These are phyloP conservation scores for Champsocephalus esox DNA, from an alignment of 2,797 vertebrate genomes.

Conservation along the genomic window DNA sequence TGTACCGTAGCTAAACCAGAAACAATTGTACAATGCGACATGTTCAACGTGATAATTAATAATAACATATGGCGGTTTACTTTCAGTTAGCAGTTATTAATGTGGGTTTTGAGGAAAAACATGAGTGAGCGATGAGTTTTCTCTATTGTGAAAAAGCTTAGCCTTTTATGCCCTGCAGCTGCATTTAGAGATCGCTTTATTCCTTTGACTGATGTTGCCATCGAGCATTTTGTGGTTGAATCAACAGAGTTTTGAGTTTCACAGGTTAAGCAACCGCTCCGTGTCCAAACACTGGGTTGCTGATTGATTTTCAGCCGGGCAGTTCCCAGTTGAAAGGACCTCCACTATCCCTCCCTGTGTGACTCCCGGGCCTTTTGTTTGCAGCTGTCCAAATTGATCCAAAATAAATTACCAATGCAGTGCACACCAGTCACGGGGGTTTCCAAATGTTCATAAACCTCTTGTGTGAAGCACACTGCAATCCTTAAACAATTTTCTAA, in stretches of 20 bases:
- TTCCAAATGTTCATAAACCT: constrained; percentile 51
- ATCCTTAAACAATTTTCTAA: constrained; percentile 16
- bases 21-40: background rate
- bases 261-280: constrained; percentile 38
- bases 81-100: background rate
- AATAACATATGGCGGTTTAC: background rate
- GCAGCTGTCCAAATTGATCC: constrained; percentile 71
- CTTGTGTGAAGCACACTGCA: constrained; percentile 34
- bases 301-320: constrained; percentile 53
- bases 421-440: constrained; percentile 48
- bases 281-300: constrained; percentile 44
- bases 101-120: constrained; percentile 13
- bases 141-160: background rate
- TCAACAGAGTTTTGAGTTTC: constrained; percentile 52
- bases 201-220: constrained; percentile 32
- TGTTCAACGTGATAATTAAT: background rate
- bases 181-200: constrained; percentile 23
- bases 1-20: constrained; percentile 19
- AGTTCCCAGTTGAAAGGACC: constrained; percentile 39
- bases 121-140: constrained; percentile 3
- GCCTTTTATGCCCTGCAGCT: constrained; percentile 1
- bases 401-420: constrained; percentile 66
- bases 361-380: constrained; percentile 67
- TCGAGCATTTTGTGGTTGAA: constrained; percentile 34
- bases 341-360: constrained; percentile 43